Evolutionary conservation across 2,888 invertebrate genomes (phyloP).

Genomic region (Busseola fusca): DNA sequence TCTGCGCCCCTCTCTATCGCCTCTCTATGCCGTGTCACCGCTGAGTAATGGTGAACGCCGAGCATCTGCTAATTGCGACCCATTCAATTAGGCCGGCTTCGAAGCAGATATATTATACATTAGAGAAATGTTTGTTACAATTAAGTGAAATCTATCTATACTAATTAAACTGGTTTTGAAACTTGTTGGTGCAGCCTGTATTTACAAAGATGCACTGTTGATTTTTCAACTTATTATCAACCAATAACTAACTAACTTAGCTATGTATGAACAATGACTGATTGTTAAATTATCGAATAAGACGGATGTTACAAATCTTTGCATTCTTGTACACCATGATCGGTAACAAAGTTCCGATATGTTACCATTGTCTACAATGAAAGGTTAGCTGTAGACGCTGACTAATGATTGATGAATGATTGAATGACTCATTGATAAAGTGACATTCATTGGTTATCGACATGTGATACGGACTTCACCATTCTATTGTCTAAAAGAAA

Average conservation of each 20-base stretch:
- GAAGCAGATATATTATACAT: constrained; percentile 48
- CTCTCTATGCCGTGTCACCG: constrained; percentile 61
- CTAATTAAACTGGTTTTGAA: constrained; percentile 6
- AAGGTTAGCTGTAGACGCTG: constrained; percentile 72
- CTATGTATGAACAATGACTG: constrained; percentile 8
- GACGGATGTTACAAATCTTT: constrained; percentile 54
- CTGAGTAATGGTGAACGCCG: constrained; percentile 68
- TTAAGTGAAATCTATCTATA: constrained; percentile 18
- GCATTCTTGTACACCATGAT: constrained; percentile 59
- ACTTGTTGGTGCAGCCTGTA: constrained; percentile 9
- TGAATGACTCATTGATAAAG: constrained; percentile 81
- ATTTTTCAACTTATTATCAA: background rate
- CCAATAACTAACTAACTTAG: background rate
- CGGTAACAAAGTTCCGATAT: constrained; percentile 66
- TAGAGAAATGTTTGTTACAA: constrained; percentile 32
- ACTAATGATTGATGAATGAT: constrained; percentile 82
- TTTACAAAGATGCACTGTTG: background rate
- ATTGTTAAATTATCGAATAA: constrained; percentile 16
- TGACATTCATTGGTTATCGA: constrained; percentile 74
- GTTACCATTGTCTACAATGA: constrained; percentile 74
- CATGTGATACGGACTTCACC: constrained; percentile 60
- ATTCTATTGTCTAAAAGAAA: constrained; percentile 64
- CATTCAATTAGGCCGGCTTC: constrained; percentile 68
- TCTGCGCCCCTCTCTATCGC: constrained; percentile 77
- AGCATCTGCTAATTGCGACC: constrained; percentile 82